These are phyloP conservation scores for Takifugu rubripes DNA, from an alignment of 2,797 vertebrate genomes.

Conservation along the genomic window DNA sequence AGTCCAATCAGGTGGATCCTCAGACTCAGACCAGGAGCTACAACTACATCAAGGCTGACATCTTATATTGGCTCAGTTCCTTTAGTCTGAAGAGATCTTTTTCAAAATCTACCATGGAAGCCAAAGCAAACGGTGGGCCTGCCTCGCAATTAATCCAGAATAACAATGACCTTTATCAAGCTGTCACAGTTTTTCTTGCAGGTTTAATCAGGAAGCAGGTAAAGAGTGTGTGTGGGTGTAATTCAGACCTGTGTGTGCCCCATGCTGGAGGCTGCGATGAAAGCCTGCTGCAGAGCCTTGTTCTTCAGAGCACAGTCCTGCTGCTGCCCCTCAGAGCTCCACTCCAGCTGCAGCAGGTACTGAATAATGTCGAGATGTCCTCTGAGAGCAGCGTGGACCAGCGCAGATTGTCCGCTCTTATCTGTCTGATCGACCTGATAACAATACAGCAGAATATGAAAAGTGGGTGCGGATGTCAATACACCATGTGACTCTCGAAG, in stretches of 20 bases:
- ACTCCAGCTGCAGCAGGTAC: constrained; percentile 82
- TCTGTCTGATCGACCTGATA: constrained; percentile 86
- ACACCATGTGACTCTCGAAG: too few species aligned
- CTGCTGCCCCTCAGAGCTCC: constrained; percentile 75
- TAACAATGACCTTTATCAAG: constrained; percentile 23
- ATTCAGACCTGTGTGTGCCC: constrained; percentile 80
- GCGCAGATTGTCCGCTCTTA: constrained; percentile 92
- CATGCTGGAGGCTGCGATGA: constrained; percentile 95
- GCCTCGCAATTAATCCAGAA: constrained; percentile 13
- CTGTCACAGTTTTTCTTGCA: constrained; percentile 14
- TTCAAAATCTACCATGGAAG: too few species aligned
- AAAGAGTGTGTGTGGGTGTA: not conserved
- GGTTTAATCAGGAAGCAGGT: not conserved
- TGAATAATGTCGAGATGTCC: constrained; percentile 87
- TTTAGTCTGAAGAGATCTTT: constrained; percentile 8
- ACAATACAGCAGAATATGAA: constrained; percentile 6
- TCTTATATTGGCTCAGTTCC: not conserved
- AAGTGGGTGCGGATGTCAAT: not conserved
- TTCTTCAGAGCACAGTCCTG: constrained; percentile 79
- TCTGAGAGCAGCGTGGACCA: constrained; percentile 90
- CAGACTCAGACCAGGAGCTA: not conserved
- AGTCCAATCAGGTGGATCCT: not conserved
- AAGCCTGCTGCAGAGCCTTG: constrained; percentile 89
- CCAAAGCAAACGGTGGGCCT: too few species aligned
- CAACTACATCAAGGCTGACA: too few species aligned